Base-by-base conservation (phyloP, 1,140 invertebrate genomes). In the Pomacea maculata region DNA sequence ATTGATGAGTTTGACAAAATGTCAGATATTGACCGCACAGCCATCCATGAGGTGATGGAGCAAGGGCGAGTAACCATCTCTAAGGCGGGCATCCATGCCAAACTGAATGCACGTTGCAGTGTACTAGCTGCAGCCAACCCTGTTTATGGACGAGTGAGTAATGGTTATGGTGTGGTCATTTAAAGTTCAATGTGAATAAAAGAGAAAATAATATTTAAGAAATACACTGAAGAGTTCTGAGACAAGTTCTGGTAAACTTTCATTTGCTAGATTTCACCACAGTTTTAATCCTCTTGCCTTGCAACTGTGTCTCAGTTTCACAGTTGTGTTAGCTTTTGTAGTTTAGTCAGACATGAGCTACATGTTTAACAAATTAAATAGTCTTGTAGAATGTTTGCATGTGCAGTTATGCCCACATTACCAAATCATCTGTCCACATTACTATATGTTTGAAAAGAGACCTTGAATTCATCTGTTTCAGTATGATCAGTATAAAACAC, bases 1-100 rank as follows among this genome's bases (percentile, higher is more conserved):
- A 99, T 99, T 90, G 99, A 99, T 92, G 98, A 99, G 93, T 99
- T 99, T 92, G 98, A 99, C 92, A 99, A 99, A 93, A 99, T 99
- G 99, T 97, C 97, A n/a, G 99, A 99, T 89, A 97, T 99, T 79
- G 98, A 99, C 93, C 93, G 98, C 86, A 99, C 98, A 21, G 98
- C 98, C 45, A 99, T 99, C 83, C 99, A 99, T 90, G 98, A 99
- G 93, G 98, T 99, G 7, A 93, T 93, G 93, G 93, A 93, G 88
- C 93, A 93, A 85, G 93, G 93, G 10, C 93, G 97, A 87, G 98
- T 99, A 3, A 99, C 98, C 10, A 99, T 99, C 85, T 95, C 98
- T 12, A 99, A 99, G 93, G 98, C 98, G 75, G 99, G 99, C 34
- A 99, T 99, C 85, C 98, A 99, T 90, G 98, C 98, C 2, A 95